A percentile compares a stretch with the other conserved stretches of the same genome.
phyloP scores from a whole-genome alignment of 2,113 vertebrate species.

The Spheniscus mendiculus region DNA sequence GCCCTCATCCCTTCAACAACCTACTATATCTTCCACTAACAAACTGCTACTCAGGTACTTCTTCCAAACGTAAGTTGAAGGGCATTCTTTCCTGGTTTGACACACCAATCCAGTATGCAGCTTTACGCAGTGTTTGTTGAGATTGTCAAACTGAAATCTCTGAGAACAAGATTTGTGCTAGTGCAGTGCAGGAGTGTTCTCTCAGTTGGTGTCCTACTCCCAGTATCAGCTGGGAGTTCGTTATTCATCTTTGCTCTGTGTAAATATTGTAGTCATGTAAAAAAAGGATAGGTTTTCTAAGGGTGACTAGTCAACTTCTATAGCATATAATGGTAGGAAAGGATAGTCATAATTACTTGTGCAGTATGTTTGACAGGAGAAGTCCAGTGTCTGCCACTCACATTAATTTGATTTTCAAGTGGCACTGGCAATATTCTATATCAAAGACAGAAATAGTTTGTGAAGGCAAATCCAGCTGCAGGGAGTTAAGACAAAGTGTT shows the following conservation, averaged over 20 bases:
- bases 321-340: background rate
- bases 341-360: background rate
- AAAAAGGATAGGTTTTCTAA: background rate
- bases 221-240: background rate
- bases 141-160: background rate
- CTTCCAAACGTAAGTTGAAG: background rate
- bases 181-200: background rate
- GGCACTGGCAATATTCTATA: background rate
- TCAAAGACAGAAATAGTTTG: background rate
- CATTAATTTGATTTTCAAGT: background rate
- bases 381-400: background rate
- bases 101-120: background rate
- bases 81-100: background rate
- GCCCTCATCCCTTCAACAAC: background rate
- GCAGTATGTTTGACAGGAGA: background rate
- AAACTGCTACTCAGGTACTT: background rate
- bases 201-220: background rate
- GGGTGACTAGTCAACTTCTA: background rate
- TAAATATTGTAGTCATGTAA: background rate
- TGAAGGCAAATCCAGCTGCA: background rate
- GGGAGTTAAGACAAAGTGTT: background rate
- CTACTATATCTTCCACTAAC: background rate
- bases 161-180: background rate
- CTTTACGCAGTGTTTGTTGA: background rate
- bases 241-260: background rate